Base-by-base conservation (phyloP, 2,113 vertebrate genomes). In the Ascaphus truei region DNA sequence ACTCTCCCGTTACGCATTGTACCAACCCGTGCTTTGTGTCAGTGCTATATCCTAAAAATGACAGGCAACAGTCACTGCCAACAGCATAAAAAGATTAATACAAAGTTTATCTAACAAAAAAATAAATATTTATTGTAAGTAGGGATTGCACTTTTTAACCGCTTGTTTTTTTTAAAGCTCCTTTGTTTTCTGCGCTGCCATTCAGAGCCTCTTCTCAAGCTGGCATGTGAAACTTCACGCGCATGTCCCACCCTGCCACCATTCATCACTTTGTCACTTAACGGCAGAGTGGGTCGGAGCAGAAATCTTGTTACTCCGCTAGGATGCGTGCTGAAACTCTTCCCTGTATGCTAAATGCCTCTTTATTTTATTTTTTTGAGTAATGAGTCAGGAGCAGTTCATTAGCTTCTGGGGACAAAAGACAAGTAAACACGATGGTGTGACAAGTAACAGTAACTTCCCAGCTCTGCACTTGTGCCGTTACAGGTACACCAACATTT, bases 301-400 rank as follows among this genome's bases (percentile, higher is more conserved):
- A 47, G 66, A 18, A 85, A 85, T 90, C 86, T 81, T 84, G 82
- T 88, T 88, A 85, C 84, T 88, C 85, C 80, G 86, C 86, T 62
- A 79, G 76, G 81, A 83, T 87, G 77, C 77, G 83, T 85, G 81
- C 79, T 79, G 82, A 83, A 85, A 88, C 87, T 82, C 86, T 82
- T 88, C 87, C 86, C 84, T 86, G 86, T 88, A 81, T 87, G 86
- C 86, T 88, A 90, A 88, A 83, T 88, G 90, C 86, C 85, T 90
- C 89, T 92, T 89, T 91, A 34, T 68, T 61, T 71, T 41, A 16
- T 41, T 89, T 90, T 88, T 91, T 91, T 92, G 89, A 92, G 88
- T 93, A 92, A 91, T 93, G 90, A 93, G 88, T 87, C 84, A 74
- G 89, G 86, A 89, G 88, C 89, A 90, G 86, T 91, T 93, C 88